These are phyloP conservation scores for human DNA, from an alignment of 2,113 vertebrate genomes.

Conservation along the genomic window DNA sequence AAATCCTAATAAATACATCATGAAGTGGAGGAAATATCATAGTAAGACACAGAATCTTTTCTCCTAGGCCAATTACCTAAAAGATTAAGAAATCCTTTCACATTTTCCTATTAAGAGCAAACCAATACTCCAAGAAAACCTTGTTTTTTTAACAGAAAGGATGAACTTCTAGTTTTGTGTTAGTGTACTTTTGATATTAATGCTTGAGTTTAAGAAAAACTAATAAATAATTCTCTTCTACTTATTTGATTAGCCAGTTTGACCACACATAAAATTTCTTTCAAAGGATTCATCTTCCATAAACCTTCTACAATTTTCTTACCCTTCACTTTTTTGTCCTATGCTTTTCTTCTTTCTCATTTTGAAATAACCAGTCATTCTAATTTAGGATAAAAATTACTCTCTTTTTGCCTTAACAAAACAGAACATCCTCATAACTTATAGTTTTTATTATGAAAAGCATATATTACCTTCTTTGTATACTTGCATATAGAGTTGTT, in stretches of 20 bases:
- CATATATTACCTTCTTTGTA: background rate
- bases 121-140: background rate
- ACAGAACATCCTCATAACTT: background rate
- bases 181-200: background rate
- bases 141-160: background rate
- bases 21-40: background rate
- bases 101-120: background rate
- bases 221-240: background rate
- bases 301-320: background rate
- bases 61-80: background rate
- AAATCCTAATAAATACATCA: background rate
- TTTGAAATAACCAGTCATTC: background rate
- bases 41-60: background rate
- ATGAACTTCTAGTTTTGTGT: background rate
- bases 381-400: background rate
- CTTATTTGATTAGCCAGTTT: background rate
- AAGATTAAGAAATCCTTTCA: background rate
- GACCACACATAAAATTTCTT: background rate
- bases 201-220: background rate
- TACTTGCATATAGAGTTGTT: background rate
- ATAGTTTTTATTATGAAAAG: background rate
- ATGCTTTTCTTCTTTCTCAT: background rate
- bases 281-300: background rate
- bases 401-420: background rate
- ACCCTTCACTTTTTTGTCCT: background rate